These are phyloP conservation scores for Drosophila neoperkinsi DNA, from an alignment of 2,888 invertebrate genomes.

Conservation along the genomic window DNA sequence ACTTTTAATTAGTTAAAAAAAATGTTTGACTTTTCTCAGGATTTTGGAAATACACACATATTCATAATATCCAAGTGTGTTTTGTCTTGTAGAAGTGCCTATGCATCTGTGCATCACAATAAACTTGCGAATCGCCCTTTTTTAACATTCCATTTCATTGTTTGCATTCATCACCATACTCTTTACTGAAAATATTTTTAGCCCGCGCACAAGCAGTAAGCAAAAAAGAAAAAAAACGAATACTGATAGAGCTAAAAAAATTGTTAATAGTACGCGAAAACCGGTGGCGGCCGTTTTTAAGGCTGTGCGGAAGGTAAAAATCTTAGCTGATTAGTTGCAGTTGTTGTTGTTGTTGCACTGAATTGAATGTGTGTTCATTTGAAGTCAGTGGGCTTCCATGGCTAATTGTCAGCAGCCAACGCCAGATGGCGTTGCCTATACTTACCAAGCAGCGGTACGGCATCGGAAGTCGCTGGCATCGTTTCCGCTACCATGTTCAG, in stretches of 20 bases:
- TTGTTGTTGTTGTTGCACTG: conserved; percentile 28
- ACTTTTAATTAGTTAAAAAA: not conserved
- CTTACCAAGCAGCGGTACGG: conserved; percentile 93
- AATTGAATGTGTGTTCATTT: conserved; percentile 52
- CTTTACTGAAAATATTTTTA: not conserved
- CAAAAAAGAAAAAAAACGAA: conserved; percentile 5
- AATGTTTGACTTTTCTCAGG: not conserved
- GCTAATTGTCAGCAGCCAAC: conserved; percentile 18
- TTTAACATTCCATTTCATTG: not conserved
- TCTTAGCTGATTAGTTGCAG: conserved; percentile 62
- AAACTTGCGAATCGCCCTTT: not conserved
- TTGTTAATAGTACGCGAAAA: conserved; percentile 29
- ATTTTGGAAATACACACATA: not conserved
- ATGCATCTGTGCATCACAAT: not conserved
- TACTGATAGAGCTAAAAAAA: not conserved
- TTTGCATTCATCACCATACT: not conserved
- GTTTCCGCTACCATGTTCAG: conserved; percentile 99
- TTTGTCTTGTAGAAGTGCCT: not conserved
- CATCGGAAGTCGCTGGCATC: conserved; percentile 98
- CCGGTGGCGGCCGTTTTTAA: conserved; percentile 23
- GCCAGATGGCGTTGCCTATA: conserved; percentile 42
- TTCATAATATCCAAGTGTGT: not conserved
- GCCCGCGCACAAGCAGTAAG: not conserved
- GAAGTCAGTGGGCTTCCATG: conserved; percentile 7
- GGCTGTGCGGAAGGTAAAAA: conserved; percentile 67